Base-by-base conservation (phyloP, 2,113 vertebrate species). In the Anolis sagrei region DNA sequence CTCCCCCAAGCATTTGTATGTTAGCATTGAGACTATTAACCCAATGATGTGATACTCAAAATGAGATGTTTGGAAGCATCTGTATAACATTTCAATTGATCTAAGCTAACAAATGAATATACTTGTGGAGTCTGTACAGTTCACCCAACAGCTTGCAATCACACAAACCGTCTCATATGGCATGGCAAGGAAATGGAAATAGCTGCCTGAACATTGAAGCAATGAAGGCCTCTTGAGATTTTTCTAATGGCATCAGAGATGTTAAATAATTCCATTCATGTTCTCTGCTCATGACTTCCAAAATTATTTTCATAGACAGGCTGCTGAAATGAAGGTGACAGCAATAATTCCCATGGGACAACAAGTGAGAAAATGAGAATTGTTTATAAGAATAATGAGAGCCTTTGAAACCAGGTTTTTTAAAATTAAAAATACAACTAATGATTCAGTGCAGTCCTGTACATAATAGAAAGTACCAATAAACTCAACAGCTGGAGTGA, bases 181-280 rank as follows among this genome's bases (percentile, higher is more conserved):
- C 82, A 83, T n/a, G 89, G 76, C 76, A 84, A 90, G 91, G 93
- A 90, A 94, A 89, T 90, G 51, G 19, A 34, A 79, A 39, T 82
- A 54, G 83, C 85, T 75, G 80, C 84, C n/a, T 39, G 9, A 73
- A 93, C 90, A 90, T 27, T 72, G 83, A 93, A 78, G 91, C 54
- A 90, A 91, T 49, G 78, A 90, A 69, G 76, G 69, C 86, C 92
- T 89, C 88, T 44, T 51, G 86, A 89, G 87, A 68, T 79, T 93
- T 93, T 87, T 88, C 39, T 62, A 86, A 29, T 79, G 88, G 90
- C n/a, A 90, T 90, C 44, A 85, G 72, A 91, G 91, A 89, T 87
- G 91, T 21, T 76, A 89, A 87, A 84, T 82, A 72, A 82, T 79
- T 87, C 76, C 49, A 86, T 91, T 88, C 23, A 78, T 83, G 23